A percentile compares a stretch with the other conserved stretches of the same genome.
phyloP scores from a whole-genome alignment of 2,113 vertebrate genomes.

The Aix galericulata region DNA sequence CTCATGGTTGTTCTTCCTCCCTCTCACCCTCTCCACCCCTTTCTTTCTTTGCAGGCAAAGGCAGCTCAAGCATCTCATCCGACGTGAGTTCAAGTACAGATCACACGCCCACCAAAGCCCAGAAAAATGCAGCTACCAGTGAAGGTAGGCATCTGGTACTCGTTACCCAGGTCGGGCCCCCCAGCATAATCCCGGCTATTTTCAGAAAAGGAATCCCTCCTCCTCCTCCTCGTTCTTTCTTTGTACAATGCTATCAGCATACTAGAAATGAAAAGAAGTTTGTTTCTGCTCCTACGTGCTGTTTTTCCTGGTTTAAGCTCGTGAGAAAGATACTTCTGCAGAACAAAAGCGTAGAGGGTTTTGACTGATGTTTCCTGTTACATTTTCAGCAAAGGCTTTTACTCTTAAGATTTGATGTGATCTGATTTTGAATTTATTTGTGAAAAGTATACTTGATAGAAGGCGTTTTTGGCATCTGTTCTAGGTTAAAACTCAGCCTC shows the following conservation, averaged over 20 bases:
- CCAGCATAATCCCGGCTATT: constrained; percentile 50
- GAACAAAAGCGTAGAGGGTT: background rate
- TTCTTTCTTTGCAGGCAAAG: constrained; percentile 88
- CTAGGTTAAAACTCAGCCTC: background rate
- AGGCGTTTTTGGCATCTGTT: background rate
- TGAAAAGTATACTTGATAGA: constrained; percentile 16
- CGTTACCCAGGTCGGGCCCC: constrained; percentile 68
- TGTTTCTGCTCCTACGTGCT: background rate
- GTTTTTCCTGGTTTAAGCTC: background rate
- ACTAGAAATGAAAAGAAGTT: constrained; percentile 69
- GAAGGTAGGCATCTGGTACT: constrained; percentile 94
- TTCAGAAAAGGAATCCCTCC: background rate
- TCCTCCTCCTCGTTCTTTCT: background rate
- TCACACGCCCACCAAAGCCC: constrained; percentile 95
- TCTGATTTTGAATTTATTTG: background rate
- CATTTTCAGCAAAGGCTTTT: background rate
- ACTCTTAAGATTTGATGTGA: background rate
- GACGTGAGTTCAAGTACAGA: constrained; percentile 99
- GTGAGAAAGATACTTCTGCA: background rate
- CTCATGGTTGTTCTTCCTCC: background rate
- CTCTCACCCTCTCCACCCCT: background rate
- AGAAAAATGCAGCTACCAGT: constrained; percentile 95
- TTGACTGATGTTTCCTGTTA: background rate
- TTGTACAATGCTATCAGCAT: background rate
- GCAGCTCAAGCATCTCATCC: constrained; percentile 99